These are phyloP conservation scores for Listrodromus nycthemerus DNA, from an alignment of 2,888 invertebrate genomes.

Conservation along the genomic window DNA sequence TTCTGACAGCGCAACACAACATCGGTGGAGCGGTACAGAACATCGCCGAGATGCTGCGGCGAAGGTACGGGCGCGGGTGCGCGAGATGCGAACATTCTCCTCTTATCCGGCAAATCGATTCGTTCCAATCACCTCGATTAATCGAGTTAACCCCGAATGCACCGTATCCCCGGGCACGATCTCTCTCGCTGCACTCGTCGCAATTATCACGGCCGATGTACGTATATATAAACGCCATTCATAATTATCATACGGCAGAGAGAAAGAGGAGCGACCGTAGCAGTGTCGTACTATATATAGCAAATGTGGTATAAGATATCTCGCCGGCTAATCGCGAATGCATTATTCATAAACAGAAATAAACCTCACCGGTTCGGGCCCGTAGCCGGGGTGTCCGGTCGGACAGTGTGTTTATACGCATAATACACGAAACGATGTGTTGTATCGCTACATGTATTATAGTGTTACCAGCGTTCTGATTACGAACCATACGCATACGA, in stretches of 20 bases:
- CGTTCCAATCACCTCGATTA: constrained; percentile 59
- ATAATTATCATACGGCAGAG: constrained; percentile 56
- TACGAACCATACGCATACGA: constrained; percentile 41
- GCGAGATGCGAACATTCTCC: constrained; percentile 42
- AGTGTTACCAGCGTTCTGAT: constrained; percentile 39
- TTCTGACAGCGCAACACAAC: constrained; percentile 16
- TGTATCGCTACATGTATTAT: constrained; percentile 39
- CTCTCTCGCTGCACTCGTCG: constrained; percentile 71
- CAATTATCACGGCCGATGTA: constrained; percentile 68
- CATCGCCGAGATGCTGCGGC: neutral
- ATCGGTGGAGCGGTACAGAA: constrained; percentile 14
- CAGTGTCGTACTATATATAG: constrained; percentile 47
- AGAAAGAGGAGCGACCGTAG: constrained; percentile 10
- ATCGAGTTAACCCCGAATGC: constrained; percentile 65
- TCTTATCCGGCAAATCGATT: constrained; percentile 54
- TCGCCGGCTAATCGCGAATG: constrained; percentile 77
- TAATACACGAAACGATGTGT: constrained; percentile 48
- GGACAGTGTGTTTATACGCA: constrained; percentile 44
- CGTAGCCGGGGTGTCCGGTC: constrained; percentile 12
- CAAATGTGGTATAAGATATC: constrained; percentile 72
- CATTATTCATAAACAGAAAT: constrained; percentile 81
- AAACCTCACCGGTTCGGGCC: constrained; percentile 64
- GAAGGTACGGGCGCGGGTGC: constrained; percentile 6
- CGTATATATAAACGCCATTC: constrained; percentile 33
- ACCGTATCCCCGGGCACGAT: constrained; percentile 54